phyloP scores from a whole-genome alignment of 2,797 vertebrate genomes.

The Sarcophilus harrisii region DNA sequence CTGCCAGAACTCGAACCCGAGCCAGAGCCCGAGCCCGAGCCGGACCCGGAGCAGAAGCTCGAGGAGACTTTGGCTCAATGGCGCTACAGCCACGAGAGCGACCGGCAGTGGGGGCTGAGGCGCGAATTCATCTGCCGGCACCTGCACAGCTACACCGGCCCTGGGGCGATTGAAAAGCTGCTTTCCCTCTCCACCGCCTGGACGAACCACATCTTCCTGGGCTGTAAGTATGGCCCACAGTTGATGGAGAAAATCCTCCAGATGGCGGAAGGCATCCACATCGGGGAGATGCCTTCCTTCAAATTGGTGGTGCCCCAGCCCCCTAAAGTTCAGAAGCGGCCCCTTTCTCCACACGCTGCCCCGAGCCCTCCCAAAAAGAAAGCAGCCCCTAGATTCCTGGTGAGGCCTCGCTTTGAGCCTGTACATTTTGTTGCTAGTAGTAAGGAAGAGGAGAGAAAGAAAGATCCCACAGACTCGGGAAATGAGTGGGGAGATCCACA shows the following conservation, averaged over 20 bases:
- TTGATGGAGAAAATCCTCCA: slow-evolving; percentile 92
- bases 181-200: slow-evolving; percentile 90
- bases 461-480: slow-evolving; percentile 77
- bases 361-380: slow-evolving; percentile 94
- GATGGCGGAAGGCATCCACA: slow-evolving; percentile 95
- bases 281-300: slow-evolving; percentile 91
- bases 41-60: slow-evolving; percentile 74
- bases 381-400: slow-evolving; percentile 90
- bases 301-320: slow-evolving; percentile 88
- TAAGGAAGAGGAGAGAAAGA: slow-evolving; percentile 86
- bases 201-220: slow-evolving; percentile 90
- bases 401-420: slow-evolving; percentile 95
- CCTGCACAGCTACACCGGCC: slow-evolving; percentile 82
- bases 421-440: slow-evolving; percentile 97
- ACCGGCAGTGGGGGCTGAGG: slow-evolving; percentile 87
- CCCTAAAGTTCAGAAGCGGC: slow-evolving; percentile 91
- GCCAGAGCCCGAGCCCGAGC: slow-evolving; percentile 48
- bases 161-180: slow-evolving; percentile 86
- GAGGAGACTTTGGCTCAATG: slow-evolving; percentile 83
- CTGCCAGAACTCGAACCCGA: slow-evolving; percentile 20
- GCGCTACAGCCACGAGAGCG: slow-evolving; percentile 87
- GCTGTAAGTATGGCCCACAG: slow-evolving; percentile 91
- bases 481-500: slow-evolving; percentile 76
- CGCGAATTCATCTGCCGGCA: slow-evolving; percentile 87
- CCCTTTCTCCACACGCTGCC: slow-evolving; percentile 88